Conservation (phyloP, 2,113 vertebrate species). For the Pao palembangensis region DNA sequence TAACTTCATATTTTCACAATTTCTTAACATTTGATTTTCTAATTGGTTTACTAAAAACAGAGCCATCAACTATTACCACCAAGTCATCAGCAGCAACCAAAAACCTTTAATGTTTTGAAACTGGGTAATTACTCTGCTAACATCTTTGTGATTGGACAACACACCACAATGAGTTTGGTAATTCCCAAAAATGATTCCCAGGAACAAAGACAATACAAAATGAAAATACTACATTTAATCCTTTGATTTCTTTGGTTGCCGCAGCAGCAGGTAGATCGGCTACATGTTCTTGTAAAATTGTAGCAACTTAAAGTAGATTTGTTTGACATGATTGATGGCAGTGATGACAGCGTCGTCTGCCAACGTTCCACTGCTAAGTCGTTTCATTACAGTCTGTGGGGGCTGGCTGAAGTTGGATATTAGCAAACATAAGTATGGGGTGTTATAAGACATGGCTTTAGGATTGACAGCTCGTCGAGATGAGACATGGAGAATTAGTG, state of each 20-base stretch:
- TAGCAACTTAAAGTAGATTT: constrained; percentile 25
- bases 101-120: no score
- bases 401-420: constrained; percentile 40
- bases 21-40: no score
- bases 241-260: constrained; percentile 19
- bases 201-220: neutral
- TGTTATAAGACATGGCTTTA: constrained; percentile 42
- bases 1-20: no score
- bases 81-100: no score
- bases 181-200: neutral
- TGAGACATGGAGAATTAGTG: constrained; percentile 57
- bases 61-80: no score
- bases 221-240: constrained; percentile 19
- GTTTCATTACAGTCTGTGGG: constrained; percentile 44
- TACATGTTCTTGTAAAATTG: constrained; percentile 15
- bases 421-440: constrained; percentile 25
- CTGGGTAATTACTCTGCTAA: no score
- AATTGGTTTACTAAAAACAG: no score
- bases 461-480: constrained; percentile 55
- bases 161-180: no score
- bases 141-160: no score
- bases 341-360: constrained; percentile 50
- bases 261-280: constrained; percentile 1
- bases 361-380: constrained; percentile 41
- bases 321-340: constrained; percentile 42